Evolutionary conservation across 1,140 invertebrate species (phyloP), one percentile per base, ranked within the genome.

Genomic region (Lepidotrigona ventralis): DNA sequence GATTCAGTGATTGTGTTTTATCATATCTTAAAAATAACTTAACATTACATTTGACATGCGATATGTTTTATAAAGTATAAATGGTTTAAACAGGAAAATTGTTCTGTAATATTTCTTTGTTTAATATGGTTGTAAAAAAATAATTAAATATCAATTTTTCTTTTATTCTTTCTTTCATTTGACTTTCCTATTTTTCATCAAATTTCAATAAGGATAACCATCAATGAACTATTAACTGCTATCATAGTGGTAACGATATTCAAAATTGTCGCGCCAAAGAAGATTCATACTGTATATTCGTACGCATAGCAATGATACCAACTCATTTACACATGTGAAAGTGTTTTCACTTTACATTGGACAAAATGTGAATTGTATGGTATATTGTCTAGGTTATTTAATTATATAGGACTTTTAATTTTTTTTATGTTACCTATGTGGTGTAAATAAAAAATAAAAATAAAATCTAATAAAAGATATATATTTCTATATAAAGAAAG

Each of bases 1-100:
- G 60, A 79, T 84, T 14, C 72, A 72, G 46, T 46, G 54, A 63
- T 17, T 56, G 51, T 74, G 64, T 60, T 60, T 60, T 60, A 19
- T 60, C 73, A 72, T 56, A 26, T 73, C 69, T n/a, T 60, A 0
- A 14, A 60, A 60, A 69, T 29, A 79, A 83, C 68, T 79, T 70
- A 78, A 63, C 66, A 58, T 81, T 46, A 23, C 11, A 19, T 58
- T 58, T 58, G 11, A 58, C 23, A 58, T 58, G 23, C 11, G 12
- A 58, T 58, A 58, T 12, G 21, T 58, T 58, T 23, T 14, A 60
- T 60, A 60, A 60, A n/a, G n/a, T 60, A 2, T 14, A n/a, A 5
- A 23, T n/a, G 23, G n/a, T n/a, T 21, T 23, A 60, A 60, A 60
- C 58, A 60, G 14, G 12, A 60, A 60, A 60, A 60, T 12, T n/a